These are phyloP conservation scores for Penaeus vannamei DNA, from an alignment of 1,140 invertebrate genomes.

Conservation along the genomic window DNA sequence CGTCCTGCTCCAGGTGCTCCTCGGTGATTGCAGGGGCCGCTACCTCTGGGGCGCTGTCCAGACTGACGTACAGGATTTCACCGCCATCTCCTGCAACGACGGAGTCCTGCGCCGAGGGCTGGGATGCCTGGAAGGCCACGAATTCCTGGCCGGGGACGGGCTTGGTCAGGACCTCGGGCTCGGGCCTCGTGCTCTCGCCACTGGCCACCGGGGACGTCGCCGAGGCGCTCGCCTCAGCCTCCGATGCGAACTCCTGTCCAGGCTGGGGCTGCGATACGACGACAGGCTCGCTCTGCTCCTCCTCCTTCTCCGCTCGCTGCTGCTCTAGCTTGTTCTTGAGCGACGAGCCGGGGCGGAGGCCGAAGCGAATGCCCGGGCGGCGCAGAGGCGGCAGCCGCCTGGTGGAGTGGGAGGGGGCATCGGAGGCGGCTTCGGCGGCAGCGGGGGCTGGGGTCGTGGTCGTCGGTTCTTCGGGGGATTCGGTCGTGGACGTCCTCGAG, in stretches of 20 bases:
- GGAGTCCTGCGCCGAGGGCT: background rate
- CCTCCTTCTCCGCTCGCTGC: background rate
- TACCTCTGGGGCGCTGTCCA: conserved; percentile 22
- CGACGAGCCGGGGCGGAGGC: conserved; percentile 30
- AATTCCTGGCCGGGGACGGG: conserved; percentile 58
- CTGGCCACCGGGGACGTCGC: background rate
- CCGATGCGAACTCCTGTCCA: background rate
- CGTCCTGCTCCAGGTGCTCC: background rate
- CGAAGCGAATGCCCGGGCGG: conserved; percentile 24
- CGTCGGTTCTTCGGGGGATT: background rate
- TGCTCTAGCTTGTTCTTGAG: conserved; percentile 36
- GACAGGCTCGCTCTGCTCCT: conserved; percentile 6
- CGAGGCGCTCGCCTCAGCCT: background rate
- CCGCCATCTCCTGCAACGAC: conserved; percentile 51
- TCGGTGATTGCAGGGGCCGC: background rate
- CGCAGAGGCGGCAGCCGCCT: background rate
- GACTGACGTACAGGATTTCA: conserved; percentile 21
- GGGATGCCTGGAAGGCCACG: conserved; percentile 54
- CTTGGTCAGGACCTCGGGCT: conserved; percentile 52
- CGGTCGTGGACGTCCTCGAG: background rate
- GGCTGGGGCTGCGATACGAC: conserved; percentile 10
- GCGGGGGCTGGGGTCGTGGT: background rate
- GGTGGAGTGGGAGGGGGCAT: background rate
- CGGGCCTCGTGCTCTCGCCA: background rate
- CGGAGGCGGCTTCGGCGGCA: background rate